Conservation (phyloP, 2,797 vertebrate species). For the Aythya fuligula region DNA sequence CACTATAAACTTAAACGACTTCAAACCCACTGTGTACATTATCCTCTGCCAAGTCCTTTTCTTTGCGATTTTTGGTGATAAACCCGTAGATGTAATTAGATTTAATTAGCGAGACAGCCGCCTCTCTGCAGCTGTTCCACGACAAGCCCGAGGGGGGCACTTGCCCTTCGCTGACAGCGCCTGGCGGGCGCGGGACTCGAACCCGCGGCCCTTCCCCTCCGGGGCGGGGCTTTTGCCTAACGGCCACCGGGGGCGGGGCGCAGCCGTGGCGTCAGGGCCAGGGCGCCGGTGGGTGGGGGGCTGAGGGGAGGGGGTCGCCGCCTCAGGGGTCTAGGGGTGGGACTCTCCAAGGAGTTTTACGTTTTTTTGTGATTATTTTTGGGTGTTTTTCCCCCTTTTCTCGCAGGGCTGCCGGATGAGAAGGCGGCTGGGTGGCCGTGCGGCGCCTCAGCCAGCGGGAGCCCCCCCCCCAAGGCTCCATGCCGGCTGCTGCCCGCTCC, state of each 20-base stretch:
- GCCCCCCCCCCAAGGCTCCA: not conserved
- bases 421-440: not conserved
- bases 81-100: not conserved
- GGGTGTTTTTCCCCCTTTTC: not conserved
- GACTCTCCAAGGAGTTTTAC: not conserved
- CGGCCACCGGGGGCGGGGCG: not conserved
- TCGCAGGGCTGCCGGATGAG: not conserved
- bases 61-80: not conserved
- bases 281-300: not conserved
- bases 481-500: no score
- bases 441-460: fast-evolving
- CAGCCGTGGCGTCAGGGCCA: not conserved
- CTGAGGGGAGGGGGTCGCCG: no score
- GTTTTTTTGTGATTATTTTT: no score
- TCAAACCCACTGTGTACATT: not conserved
- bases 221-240: not conserved
- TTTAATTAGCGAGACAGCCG: fast-evolving
- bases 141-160: not conserved
- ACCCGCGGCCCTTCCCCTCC: not conserved
- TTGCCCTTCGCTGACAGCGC: not conserved
- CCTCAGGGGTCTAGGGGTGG: no score
- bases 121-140: fast-evolving
- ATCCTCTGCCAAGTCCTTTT: not conserved
- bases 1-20: not conserved
- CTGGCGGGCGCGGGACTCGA: not conserved